These are phyloP conservation scores for Anas capensis DNA, from an alignment of 2,797 vertebrate species.

Conservation along the genomic window DNA sequence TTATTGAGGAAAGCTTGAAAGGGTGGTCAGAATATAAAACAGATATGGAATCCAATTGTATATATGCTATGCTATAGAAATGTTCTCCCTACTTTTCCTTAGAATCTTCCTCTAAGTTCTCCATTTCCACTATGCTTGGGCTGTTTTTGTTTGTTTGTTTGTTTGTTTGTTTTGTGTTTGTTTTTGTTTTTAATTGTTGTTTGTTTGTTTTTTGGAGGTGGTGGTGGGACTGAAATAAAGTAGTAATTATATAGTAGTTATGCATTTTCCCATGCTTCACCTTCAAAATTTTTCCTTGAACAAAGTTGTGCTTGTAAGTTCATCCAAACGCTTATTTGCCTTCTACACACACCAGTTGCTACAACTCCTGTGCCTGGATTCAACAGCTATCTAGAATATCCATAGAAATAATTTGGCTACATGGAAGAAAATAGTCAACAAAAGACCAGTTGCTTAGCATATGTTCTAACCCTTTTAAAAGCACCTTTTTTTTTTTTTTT, in stretches of 20 bases:
- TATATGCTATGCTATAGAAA: background rate
- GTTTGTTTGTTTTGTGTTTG: background rate
- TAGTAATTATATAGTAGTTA: background rate
- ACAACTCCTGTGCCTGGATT: background rate
- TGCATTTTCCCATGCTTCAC: background rate
- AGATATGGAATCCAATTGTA: background rate
- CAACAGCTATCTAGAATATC: background rate
- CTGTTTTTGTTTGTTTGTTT: no score
- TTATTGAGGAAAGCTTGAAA: background rate
- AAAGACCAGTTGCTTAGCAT: background rate
- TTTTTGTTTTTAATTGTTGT: background rate
- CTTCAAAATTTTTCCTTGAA: background rate
- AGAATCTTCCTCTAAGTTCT: background rate
- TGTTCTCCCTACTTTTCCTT: background rate
- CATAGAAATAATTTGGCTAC: background rate
- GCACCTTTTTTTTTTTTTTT: accelerated
- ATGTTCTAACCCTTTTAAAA: background rate
- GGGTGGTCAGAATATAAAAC: background rate
- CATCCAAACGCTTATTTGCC: background rate
- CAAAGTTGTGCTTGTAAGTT: background rate
- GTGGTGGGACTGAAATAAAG: background rate
- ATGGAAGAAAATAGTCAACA: background rate
- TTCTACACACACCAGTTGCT: background rate
- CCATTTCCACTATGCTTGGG: background rate
- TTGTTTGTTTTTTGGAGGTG: background rate